A percentile compares a stretch with the other conserved stretches of the same genome.
Conservation (phyloP, 2,888 invertebrate genomes). For the Thereva nobilitata region DNA sequence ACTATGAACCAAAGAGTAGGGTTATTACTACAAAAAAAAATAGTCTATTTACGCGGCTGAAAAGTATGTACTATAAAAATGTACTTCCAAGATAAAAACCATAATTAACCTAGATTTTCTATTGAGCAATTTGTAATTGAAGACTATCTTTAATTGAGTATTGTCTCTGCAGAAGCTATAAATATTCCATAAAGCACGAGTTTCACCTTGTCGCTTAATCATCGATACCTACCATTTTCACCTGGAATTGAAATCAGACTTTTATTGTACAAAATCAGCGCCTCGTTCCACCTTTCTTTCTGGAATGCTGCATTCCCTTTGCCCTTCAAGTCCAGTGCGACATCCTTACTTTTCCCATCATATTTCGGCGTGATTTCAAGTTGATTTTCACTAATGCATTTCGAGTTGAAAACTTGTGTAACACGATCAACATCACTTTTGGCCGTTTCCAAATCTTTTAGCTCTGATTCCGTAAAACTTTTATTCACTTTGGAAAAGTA, state of each 20-base stretch:
- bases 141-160: too few relatives aligned
- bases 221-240: slow-evolving; percentile 65
- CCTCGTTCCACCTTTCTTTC: slow-evolving; percentile 69
- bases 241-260: slow-evolving; percentile 71
- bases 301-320: slow-evolving; percentile 75
- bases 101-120: too few relatives aligned
- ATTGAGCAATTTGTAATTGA: too few relatives aligned
- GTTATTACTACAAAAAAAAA: too few relatives aligned
- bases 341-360: slow-evolving; percentile 62
- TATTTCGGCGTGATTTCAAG: slow-evolving; percentile 61
- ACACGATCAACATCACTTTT: slow-evolving; percentile 69
- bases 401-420: slow-evolving; percentile 62
- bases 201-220: neutral
- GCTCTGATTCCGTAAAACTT: slow-evolving; percentile 62
- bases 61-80: too few relatives aligned
- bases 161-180: too few relatives aligned
- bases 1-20: too few relatives aligned
- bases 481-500: slow-evolving; percentile 66
- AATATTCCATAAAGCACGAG: neutral
- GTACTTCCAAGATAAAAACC: too few relatives aligned
- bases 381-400: slow-evolving; percentile 59
- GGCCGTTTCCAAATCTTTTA: slow-evolving; percentile 67
- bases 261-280: slow-evolving; percentile 71
- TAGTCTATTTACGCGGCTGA: too few relatives aligned
- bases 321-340: slow-evolving; percentile 68